Base-by-base conservation (phyloP, 2,113 vertebrate genomes). In the Engraulis encrasicolus region DNA sequence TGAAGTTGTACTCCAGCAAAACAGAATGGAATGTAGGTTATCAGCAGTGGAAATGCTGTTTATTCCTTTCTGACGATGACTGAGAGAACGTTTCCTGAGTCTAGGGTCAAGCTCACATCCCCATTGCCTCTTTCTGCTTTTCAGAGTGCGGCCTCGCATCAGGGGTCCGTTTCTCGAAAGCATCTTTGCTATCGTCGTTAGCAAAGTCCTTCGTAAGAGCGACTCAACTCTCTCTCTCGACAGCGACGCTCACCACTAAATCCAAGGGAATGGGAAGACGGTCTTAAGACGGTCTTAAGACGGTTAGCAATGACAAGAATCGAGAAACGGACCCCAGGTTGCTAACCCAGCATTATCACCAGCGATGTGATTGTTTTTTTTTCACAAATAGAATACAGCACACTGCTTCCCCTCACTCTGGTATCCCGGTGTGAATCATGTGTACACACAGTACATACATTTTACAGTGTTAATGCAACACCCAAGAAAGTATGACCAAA, bases 111-210 rank as follows among this genome's bases (percentile, higher is more conserved):
- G 27, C 66, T 31, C 27, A 31, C 23, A 74, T 31, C 31, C 27
- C 66, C 66, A 74, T 74, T 74, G 66, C 34, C 66, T 74, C 11
- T 74, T 15, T 74, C 66, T 34, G 14, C 66, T 74, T 74, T n/a
- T 74, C 23, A 74, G 27, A 74, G 0, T 36, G 40, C 9, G 66
- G 15, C 14, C 31, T 11, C 34, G 27, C 66, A 74, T 36, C 31
- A 74, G n/a, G n/a, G n/a, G n/a, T n/a, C n/a, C n/a, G n/a, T n/a
- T n/a, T n/a, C n/a, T n/a, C n/a, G n/a, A n/a, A n/a, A n/a, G n/a
- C n/a, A n/a, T n/a, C n/a, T n/a, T n/a, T n/a, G n/a, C n/a, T n/a
- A n/a, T n/a, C n/a, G n/a, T n/a, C n/a, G n/a, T n/a, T n/a, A n/a
- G n/a, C n/a, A n/a, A n/a, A n/a, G n/a, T n/a, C n/a, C n/a, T n/a